A percentile compares a stretch with the other conserved stretches of the same genome.
These are phyloP conservation scores for Carposina sasakii DNA, from an alignment of 1,140 invertebrate species.

Conservation along the genomic window DNA sequence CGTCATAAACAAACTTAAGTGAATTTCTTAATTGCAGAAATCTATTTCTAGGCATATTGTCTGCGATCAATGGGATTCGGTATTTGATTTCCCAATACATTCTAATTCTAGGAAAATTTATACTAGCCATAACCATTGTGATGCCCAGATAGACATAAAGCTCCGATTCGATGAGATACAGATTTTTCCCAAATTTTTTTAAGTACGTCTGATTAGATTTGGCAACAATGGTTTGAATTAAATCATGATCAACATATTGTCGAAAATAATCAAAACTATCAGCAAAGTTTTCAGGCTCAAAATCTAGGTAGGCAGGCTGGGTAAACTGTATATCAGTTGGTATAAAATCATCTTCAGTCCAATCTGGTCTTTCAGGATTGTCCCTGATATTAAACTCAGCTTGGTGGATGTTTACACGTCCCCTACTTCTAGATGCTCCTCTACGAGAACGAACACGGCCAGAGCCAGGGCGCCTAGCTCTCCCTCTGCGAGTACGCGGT, in stretches of 20 bases:
- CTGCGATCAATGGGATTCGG: not conserved
- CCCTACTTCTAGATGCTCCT: not conserved
- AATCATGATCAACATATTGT: slow-evolving; percentile 1
- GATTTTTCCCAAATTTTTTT: not conserved
- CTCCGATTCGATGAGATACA: not conserved
- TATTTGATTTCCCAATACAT: slow-evolving; percentile 6
- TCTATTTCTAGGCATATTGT: not conserved
- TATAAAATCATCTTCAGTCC: not conserved
- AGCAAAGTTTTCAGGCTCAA: not conserved
- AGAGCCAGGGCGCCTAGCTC: not conserved
- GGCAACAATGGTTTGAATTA: not conserved
- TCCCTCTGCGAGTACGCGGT: not conserved
- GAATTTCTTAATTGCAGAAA: not conserved
- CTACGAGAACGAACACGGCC: not conserved
- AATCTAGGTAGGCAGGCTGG: not conserved
- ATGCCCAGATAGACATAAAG: not conserved
- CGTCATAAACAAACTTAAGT: slow-evolving; percentile 1
- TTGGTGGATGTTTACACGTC: not conserved
- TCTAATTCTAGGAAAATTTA: not conserved
- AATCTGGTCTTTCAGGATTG: slow-evolving; percentile 1
- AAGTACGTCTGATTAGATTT: slow-evolving; percentile 1
- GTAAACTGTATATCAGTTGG: not conserved
- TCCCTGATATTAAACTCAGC: not conserved
- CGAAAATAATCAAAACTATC: not conserved
- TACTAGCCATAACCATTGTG: not conserved